Base-by-base conservation (phyloP, 2,888 invertebrate species). In the Arrhopalites spinosus region DNA sequence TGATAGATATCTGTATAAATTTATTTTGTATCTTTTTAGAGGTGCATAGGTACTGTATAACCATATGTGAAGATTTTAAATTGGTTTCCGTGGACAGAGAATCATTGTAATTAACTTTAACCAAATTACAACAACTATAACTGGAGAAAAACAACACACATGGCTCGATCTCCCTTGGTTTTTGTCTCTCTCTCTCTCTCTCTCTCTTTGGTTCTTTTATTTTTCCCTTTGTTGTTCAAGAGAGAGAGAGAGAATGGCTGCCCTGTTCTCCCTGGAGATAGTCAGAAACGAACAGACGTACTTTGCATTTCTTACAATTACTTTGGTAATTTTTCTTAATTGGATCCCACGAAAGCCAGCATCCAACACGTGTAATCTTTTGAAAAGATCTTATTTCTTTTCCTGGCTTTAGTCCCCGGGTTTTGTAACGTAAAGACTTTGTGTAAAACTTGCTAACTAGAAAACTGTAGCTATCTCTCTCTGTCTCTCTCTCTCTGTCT, bases 301-400 rank as follows among this genome's bases (percentile, higher is more conserved):
- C 43, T 66, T 66, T 66, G 43, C 66, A 66, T 66, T 43, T 66
- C 45, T 66, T 45, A 66, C 66, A 66, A 66, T 66, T 66, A 66
- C 66, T 43, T 30, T 23, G 17, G 66, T 66, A 66, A 66, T 66
- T 66, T 66, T 43, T 66, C 43, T 45, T 66, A 66, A 66, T 66
- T 66, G 66, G 66, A 66, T 66, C 43, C 43, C 43, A 59, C 23
- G 25, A 59, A 25, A 25, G 59, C 8, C 23, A 25, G 11, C 5
- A 59, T 25, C 25, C 27, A 59, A 59, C 59, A 59, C 25, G 27
- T 59, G 59, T 59, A 59, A 59, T 59, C 23, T 59, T 59, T 23
- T 2, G 25, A 25, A 59, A 25, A 59, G 27, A 25, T 36, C 36
- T 36, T 36, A 36, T 36, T 36, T 36, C 53, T 53, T 53, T 53